Conservation (phyloP, 2,797 vertebrate species). For the Parauchenoglanis ngamensis region DNA sequence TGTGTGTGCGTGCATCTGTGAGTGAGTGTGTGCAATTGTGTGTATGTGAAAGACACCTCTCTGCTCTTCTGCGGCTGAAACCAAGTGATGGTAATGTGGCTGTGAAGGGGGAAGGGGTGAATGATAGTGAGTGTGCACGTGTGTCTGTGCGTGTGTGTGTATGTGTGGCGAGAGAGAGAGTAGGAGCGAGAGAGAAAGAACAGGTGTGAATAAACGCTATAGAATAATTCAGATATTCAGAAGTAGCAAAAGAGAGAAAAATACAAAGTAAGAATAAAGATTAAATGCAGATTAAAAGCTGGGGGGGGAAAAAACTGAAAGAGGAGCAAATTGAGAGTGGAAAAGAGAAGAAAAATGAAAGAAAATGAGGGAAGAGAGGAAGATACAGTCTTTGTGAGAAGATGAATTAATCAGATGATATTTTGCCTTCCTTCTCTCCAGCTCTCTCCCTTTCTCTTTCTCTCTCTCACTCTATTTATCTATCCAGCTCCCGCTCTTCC, state of each 20-base stretch:
- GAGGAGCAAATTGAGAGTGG: not conserved
- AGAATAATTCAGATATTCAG: not conserved
- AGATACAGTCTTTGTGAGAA: not conserved
- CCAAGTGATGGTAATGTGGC: constrained; percentile 16
- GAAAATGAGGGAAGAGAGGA: not conserved
- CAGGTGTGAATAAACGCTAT: not conserved
- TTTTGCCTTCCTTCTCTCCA: not conserved
- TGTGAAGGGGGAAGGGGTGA: constrained; percentile 2
- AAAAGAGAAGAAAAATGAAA: not conserved
- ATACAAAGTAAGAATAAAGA: not conserved
- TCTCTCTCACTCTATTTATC: not conserved
- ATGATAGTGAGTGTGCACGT: not conserved
- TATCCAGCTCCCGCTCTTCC: not conserved
- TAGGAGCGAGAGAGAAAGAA: not conserved
- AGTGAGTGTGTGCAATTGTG: not conserved
- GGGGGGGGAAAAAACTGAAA: not conserved
- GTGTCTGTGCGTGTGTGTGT: not conserved
- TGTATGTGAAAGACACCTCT: constrained; percentile 11
- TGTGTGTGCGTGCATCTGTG: constrained; percentile 20
- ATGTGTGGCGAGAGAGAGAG: not conserved
- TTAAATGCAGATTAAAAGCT: not conserved
- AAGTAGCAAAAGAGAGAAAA: not conserved
- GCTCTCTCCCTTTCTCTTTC: not conserved
- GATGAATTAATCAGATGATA: not conserved
- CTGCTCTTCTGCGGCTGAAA: constrained; percentile 6